These are phyloP conservation scores for Lipophrys pholis DNA, from an alignment of 2,113 vertebrate species.

Conservation along the genomic window DNA sequence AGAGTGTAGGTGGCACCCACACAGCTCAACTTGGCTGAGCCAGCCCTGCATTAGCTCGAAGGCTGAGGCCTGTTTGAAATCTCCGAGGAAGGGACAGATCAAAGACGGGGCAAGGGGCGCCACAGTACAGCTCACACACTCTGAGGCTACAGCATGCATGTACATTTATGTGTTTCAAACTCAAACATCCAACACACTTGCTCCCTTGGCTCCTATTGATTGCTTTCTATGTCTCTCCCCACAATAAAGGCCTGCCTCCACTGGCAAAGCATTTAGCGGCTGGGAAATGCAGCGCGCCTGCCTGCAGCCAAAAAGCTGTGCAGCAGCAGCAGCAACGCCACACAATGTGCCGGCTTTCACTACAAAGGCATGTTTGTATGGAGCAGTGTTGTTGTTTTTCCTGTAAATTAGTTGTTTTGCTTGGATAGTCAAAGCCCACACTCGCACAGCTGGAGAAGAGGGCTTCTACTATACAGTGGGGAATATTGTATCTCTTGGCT, in stretches of 20 bases:
- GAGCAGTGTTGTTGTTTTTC: background rate
- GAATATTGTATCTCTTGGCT: background rate
- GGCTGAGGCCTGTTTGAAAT: constrained; percentile 66
- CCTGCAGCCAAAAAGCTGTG: constrained; percentile 48
- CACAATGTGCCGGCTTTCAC: constrained; percentile 3
- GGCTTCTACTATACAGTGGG: background rate
- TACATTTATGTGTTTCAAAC: constrained; percentile 56
- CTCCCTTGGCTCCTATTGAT: constrained; percentile 71
- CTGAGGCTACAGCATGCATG: constrained; percentile 48
- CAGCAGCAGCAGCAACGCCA: constrained; percentile 42
- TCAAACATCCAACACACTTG: constrained; percentile 43
- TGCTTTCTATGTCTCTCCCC: constrained; percentile 52
- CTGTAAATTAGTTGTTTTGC: background rate
- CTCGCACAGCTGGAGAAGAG: background rate
- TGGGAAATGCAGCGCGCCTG: constrained; percentile 49
- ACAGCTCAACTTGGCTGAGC: constrained; percentile 62
- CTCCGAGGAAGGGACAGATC: constrained; percentile 79
- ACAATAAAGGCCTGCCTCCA: constrained; percentile 54
- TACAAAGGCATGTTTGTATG: constrained; percentile 13
- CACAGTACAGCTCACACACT: constrained; percentile 59
- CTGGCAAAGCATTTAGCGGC: constrained; percentile 59
- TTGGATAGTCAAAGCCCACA: background rate
- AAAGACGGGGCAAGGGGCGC: constrained; percentile 78
- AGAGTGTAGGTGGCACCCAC: constrained; percentile 74
- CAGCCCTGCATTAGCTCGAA: constrained; percentile 53